phyloP scores from a whole-genome alignment of 2,113 vertebrate genomes.

The Oncorhynchus tshawytscha region DNA sequence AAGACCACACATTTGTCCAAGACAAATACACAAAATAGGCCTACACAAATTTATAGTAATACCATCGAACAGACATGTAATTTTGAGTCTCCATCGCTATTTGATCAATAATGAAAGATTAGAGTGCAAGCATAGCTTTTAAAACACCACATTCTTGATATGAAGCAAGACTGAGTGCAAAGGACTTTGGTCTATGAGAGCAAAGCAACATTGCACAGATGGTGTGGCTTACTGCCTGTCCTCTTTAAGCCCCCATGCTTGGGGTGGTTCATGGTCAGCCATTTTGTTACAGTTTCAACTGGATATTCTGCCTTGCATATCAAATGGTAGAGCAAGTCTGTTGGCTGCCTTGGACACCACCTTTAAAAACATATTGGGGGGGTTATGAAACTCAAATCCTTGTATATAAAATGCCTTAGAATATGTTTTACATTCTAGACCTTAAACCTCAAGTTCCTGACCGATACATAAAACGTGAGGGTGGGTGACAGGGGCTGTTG shows the following conservation, averaged over 20 bases:
- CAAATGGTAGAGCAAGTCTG: neutral
- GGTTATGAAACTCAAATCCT: neutral
- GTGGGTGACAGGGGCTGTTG: neutral
- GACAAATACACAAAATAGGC: neutral
- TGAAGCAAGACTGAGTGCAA: neutral
- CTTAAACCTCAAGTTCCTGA: constrained; percentile 3
- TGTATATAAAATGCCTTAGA: neutral
- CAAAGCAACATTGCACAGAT: constrained; percentile 3
- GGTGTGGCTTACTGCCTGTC: neutral
- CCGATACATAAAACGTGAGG: neutral
- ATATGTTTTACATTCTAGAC: neutral
- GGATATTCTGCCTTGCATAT: neutral
- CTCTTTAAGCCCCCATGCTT: constrained; percentile 2
- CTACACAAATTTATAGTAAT: neutral
- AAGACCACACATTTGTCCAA: neutral
- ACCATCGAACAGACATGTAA: neutral
- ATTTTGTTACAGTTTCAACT: constrained; percentile 39
- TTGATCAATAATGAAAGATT: neutral
- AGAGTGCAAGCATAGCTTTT: neutral
- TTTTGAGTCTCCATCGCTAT: neutral
- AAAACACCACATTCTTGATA: neutral
- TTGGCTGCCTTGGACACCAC: neutral
- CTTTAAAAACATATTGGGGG: neutral
- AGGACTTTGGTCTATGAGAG: constrained; percentile 1
- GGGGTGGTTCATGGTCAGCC: constrained; percentile 42